Evolutionary conservation across 2,113 vertebrate genomes (phyloP).

Genomic region (Neodon shergylaensis): DNA sequence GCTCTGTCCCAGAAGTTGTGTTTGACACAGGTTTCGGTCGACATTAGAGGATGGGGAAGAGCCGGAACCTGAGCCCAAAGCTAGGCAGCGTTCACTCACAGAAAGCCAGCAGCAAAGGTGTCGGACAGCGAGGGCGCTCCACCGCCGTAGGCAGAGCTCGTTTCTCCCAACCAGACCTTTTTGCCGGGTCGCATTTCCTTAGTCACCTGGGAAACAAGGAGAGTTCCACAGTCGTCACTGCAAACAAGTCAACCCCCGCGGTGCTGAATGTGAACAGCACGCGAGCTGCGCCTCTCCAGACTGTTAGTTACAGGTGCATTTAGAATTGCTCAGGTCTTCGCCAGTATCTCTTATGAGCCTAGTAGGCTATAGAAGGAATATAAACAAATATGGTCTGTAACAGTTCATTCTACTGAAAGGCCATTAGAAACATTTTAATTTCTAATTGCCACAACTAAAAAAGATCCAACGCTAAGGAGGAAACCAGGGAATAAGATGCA

Average conservation of each 20-base stretch:
- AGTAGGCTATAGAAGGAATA: not conserved
- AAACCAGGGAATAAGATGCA: not conserved
- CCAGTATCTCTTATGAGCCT: not conserved
- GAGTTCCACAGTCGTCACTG: not conserved
- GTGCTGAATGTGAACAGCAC: not conserved
- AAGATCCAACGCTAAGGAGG: not conserved
- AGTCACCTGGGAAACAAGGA: slow-evolving; percentile 81
- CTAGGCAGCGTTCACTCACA: slow-evolving; percentile 87
- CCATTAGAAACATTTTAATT: slow-evolving; percentile 12
- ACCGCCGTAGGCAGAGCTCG: slow-evolving; percentile 95
- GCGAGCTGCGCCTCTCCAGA: not conserved
- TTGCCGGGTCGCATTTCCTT: slow-evolving; percentile 85
- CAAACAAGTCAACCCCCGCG: not conserved
- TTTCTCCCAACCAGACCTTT: slow-evolving; percentile 96
- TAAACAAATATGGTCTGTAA: not conserved
- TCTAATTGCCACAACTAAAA: not conserved
- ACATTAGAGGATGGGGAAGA: not conserved
- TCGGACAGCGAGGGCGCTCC: slow-evolving; percentile 92
- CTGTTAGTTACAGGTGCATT: not conserved
- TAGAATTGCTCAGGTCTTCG: not conserved
- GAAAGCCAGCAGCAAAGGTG: slow-evolving; percentile 94
- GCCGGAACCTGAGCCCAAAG: not conserved
- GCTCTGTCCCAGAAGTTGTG: not conserved
- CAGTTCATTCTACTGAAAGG: not conserved
- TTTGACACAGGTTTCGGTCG: not conserved